Evolutionary conservation across 2,113 vertebrate genomes (phyloP), one percentile per base, ranked within the genome.

Genomic region (Podarcis raffonei): DNA sequence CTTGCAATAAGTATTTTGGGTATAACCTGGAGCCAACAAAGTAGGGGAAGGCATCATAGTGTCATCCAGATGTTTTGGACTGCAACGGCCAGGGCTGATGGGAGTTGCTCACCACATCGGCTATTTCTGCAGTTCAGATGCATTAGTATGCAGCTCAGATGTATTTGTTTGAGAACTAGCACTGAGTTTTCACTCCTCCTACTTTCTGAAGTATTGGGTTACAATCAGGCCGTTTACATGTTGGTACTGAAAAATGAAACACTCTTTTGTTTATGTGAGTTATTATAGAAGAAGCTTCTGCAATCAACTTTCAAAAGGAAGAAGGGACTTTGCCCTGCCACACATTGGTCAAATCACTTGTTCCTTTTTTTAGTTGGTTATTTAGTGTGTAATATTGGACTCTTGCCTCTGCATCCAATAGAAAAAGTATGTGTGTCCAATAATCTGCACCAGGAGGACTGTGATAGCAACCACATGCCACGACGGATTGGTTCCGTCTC

Each of bases 271-370:
- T 77, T 76, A 53, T 83, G 72, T 81, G 88, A 89, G 66, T 72
- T 66, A 37, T 83, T 59, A 82, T 80, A 89, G 76, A 90, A 91
- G 76, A 92, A 90, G 75, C 80, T 90, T 18, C 37, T 83, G 15
- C 81, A 77, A 86, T 92, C 62, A 90, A 81, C 83, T 93, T 66
- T 39, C 48, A 86, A 84, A 91, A 94, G 84, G 69, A 86, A 88
- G 62, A 81, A 84, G 84, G 85, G 82, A 90, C 53, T 27, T n/a
- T 75, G 27, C 16, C 48, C 68, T 65, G 66, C 53, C 11, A 57
- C 30, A 20, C 85, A 32, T 57, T 87, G 8, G 87, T 81, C 0
- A 1, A 87, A 87, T 37, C 82, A 1, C 18, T 62, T 18, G 5
- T 6, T 22, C 69, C 57, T 68, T 32, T 59, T 75, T 87, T 87